Base-by-base conservation (phyloP, 2,797 vertebrate species). In the Alauda arvensis region DNA sequence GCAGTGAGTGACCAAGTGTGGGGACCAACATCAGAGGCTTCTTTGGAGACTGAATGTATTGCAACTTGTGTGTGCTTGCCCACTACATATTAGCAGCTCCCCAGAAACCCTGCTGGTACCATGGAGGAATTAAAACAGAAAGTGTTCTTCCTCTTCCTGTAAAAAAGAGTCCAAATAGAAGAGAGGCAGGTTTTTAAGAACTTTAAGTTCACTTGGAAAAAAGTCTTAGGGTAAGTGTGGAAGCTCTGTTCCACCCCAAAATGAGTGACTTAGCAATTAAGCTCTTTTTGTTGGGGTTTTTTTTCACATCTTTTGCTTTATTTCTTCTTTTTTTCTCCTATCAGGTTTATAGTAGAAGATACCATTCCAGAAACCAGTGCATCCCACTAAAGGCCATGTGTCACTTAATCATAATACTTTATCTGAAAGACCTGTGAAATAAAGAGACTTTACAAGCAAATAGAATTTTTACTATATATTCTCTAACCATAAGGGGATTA, bases 401-500 rank as follows among this genome's bases (percentile, higher is more conserved):
- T 87, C 85, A 70, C 70, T 85, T 90, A 85, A 91, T 89, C 83
- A 61, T 94, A 92, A 87, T 92, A 61, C 80, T 91, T 91, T 29
- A 91, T 94, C 86, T 91, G 82, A 92, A 89, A 70, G 90, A 88
- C 77, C 40, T 66, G 60, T 67, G 79, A 93, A 91, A 90, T 93
- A 91, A 95, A 92, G 80, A 85, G 60, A 87, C 82, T 93, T 87
- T 78, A 90, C 77, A 92, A 91, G 90, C 70, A 92, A 93, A 94
- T 90, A 88, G 91, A 94, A 85, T 93, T 91, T 94, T 88, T 85
- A 66, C 63, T 90, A 45, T 91, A 90, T 90, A 90, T 88, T 94
- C 88, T 94, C 42, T 81, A 90, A 78, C 88, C 66, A 72, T 91
- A 92, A 94, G 86, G 88, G 86, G 90, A 94, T 94, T 94, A 92